Conservation (phyloP, 2,888 invertebrate species). For the Epinotia brunnichana region DNA sequence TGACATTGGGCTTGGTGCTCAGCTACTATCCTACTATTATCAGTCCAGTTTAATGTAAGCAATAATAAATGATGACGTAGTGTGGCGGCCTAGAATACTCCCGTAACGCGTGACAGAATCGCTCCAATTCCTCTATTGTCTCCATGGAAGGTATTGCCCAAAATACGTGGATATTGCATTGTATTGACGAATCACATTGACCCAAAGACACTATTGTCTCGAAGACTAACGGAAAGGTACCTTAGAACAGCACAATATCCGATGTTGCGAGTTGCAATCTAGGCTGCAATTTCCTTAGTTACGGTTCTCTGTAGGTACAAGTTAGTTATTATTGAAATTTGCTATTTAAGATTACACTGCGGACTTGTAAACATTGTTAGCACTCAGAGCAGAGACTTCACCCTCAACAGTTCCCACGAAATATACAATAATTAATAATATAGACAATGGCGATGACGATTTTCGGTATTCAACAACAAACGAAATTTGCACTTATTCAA, state of each 20-base stretch:
- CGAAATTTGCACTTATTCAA: not conserved
- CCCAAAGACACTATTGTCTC: conserved; percentile 56
- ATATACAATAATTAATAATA: not conserved
- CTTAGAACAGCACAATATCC: conserved; percentile 39
- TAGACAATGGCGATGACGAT: no score
- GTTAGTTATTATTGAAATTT: conserved; percentile 5
- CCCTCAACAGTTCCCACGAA: not conserved
- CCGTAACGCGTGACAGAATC: conserved; percentile 56
- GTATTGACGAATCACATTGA: conserved; percentile 58
- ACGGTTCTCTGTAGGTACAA: conserved; percentile 30
- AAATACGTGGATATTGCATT: conserved; percentile 69
- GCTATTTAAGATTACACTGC: not conserved
- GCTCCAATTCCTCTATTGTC: conserved; percentile 59
- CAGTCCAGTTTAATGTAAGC: not conserved
- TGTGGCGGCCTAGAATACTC: conserved; percentile 46
- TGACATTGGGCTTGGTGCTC: not conserved
- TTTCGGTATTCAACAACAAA: not conserved
- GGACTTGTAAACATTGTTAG: conserved; percentile 1
- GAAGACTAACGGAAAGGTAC: conserved; percentile 55
- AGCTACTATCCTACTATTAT: not conserved
- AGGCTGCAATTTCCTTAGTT: conserved; percentile 46
- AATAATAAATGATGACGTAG: not conserved
- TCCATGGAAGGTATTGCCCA: conserved; percentile 51
- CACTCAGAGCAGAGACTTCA: not conserved
- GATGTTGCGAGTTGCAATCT: conserved; percentile 42